Conservation (phyloP, 2,797 vertebrate species). For the Gadopsis marmoratus region DNA sequence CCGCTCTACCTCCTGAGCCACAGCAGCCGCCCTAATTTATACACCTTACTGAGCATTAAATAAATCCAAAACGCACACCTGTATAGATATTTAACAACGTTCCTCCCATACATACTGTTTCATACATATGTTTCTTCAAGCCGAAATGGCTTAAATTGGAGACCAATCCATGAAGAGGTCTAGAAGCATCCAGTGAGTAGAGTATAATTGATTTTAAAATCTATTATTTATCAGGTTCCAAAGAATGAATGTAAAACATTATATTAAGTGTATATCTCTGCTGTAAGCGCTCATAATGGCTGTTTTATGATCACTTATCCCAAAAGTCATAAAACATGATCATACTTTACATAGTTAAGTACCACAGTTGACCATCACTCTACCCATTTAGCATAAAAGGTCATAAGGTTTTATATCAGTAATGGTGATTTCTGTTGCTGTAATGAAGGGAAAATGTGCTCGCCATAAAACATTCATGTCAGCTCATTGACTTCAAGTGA, state of each 20-base stretch:
- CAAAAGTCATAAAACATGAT: constrained; percentile 21
- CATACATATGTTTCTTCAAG: constrained; percentile 1
- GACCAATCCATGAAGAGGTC: neutral
- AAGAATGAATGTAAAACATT: constrained; percentile 30
- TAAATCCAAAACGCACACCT: constrained; percentile 2
- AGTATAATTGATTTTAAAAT: constrained; percentile 24
- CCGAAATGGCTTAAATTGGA: constrained; percentile 9
- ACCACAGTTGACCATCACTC: constrained; percentile 26
- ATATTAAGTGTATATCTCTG: constrained; percentile 16
- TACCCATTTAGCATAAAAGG: constrained; percentile 32
- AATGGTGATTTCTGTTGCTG: constrained; percentile 29
- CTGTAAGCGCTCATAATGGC: constrained; percentile 34
- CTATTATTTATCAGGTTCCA: constrained; percentile 29
- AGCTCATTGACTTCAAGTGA: constrained; percentile 25
- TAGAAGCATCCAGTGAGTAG: neutral
- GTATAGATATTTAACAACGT: neutral
- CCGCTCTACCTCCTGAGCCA: too few relatives aligned
- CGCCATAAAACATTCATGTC: constrained; percentile 12
- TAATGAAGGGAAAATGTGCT: constrained; percentile 31
- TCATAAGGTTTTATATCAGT: constrained; percentile 32
- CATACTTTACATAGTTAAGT: constrained; percentile 34
- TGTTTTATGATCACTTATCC: constrained; percentile 46
- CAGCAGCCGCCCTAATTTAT: neutral
- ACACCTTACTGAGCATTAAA: constrained; percentile 1
- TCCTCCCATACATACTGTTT: neutral